Evolutionary conservation across 2,113 vertebrate genomes (phyloP), one percentile per base, ranked within the genome.

Genomic region (Alectura lathami): DNA sequence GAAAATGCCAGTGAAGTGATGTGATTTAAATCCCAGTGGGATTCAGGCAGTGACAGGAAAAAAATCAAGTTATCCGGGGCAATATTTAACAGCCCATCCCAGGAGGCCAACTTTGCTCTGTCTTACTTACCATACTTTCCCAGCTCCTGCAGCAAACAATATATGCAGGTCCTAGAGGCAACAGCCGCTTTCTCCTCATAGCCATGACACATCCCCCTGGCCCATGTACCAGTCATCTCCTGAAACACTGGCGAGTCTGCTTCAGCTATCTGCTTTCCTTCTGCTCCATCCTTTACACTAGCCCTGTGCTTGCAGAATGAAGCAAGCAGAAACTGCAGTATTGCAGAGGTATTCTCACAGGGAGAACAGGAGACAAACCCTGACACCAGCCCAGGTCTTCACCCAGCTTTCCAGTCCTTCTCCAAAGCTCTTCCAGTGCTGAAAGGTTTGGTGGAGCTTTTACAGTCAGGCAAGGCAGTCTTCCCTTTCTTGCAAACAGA

Each of bases 1-100:
- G 90, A 93, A 93, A 94, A 91, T 67, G 73, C 70, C 83, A 91
- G 45, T 43, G 59, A 83, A 93, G 86, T 30, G 57, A 85, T 56
- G 67, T 59, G 83, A 83, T 70, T 88, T 76, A 83, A 93, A 67
- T 67, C 90, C 72, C 76, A 0, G 0, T 30, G 53, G 88, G 91
- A 83, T 86, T 88, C 22, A 0, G 1, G 36, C 59, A 62, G 34
- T 0, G 0, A 62, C 59, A 70, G 85, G 68, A 94, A 70, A 75
- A 91, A 89, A 90, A 91, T 66, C 26, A 42, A 67, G 76, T 70
- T 93, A 64, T 88, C 60, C 23, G 3, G 66, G 76, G 69, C 42
- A 75, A 51, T 32, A 70, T 76, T 87, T 96, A 96, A 87, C 89
- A 85, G 62, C 53, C 38, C 10, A 50, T 95, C 91, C 68, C 92